These are phyloP conservation scores for Euleptes europaea DNA, from an alignment of 2,113 vertebrate species.

Conservation along the genomic window DNA sequence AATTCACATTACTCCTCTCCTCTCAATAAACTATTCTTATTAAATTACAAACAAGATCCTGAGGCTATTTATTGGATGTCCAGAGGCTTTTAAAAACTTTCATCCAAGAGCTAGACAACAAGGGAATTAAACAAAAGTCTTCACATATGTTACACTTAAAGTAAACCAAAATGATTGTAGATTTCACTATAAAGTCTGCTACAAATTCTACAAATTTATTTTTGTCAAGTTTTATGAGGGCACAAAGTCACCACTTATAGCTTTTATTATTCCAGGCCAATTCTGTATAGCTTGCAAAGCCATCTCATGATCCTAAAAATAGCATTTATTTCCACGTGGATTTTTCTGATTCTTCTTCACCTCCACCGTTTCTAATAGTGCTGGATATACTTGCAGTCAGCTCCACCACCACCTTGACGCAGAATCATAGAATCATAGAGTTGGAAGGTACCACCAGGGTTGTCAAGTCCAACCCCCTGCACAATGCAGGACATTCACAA, in stretches of 20 bases:
- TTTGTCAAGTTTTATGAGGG: conserved; percentile 50
- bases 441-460: too few relatives aligned
- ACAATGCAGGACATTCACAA: too few relatives aligned
- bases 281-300: neutral
- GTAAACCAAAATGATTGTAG: conserved; percentile 42
- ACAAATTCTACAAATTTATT: conserved; percentile 21
- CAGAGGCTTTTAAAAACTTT: conserved; percentile 67
- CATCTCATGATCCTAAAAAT: conserved; percentile 3
- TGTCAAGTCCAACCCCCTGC: too few relatives aligned
- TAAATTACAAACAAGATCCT: conserved; percentile 67
- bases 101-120: conserved; percentile 45
- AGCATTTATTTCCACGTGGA: neutral
- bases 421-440: too few relatives aligned
- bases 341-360: neutral
- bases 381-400: neutral
- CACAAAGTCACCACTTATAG: conserved; percentile 12
- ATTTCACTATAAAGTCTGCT: conserved; percentile 39
- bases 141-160: conserved; percentile 55
- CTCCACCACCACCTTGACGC: neutral
- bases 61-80: conserved; percentile 56
- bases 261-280: conserved; percentile 34
- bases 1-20: conserved; percentile 62
- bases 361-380: neutral
- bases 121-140: conserved; percentile 60
- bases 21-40: conserved; percentile 63